Evolutionary conservation across 2,113 vertebrate species (phyloP).

Genomic region (Parus major): DNA sequence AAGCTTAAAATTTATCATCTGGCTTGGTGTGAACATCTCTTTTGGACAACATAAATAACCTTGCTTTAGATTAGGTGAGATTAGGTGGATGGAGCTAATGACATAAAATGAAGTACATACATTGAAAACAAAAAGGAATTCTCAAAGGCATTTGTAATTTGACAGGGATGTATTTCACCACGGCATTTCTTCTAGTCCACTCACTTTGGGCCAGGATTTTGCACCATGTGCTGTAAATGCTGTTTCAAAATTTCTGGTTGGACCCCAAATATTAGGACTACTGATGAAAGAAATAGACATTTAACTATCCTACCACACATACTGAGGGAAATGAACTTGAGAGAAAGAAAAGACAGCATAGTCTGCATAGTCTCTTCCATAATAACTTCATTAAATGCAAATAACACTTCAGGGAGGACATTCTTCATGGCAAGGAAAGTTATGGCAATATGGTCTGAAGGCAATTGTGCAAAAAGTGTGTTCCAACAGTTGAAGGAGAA

Average conservation of each 20-base stretch:
- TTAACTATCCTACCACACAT: not conserved
- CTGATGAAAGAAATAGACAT: not conserved
- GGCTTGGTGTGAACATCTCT: not conserved
- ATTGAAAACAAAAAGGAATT: not conserved
- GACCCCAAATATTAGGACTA: not conserved
- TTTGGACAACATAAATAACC: not conserved
- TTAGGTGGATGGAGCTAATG: not conserved
- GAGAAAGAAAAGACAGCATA: not conserved
- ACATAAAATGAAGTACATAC: not conserved
- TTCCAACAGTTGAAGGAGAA: not conserved
- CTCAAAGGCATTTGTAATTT: not conserved
- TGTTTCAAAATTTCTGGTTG: conserved; percentile 18
- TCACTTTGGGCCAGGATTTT: not conserved
- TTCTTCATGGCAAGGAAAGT: not conserved
- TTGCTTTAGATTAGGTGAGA: not conserved
- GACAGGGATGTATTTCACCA: not conserved
- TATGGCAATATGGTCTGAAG: not conserved
- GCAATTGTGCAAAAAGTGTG: not conserved
- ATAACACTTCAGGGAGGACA: not conserved
- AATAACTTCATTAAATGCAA: not conserved
- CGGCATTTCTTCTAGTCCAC: not conserved
- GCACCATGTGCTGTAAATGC: not conserved
- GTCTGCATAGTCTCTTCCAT: not conserved
- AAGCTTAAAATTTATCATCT: not conserved
- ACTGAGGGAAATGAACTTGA: not conserved